Evolutionary conservation across 2,888 invertebrate genomes (phyloP), one percentile per base, ranked within the genome.

Genomic region (Caenorhabditis sulstoni): DNA sequence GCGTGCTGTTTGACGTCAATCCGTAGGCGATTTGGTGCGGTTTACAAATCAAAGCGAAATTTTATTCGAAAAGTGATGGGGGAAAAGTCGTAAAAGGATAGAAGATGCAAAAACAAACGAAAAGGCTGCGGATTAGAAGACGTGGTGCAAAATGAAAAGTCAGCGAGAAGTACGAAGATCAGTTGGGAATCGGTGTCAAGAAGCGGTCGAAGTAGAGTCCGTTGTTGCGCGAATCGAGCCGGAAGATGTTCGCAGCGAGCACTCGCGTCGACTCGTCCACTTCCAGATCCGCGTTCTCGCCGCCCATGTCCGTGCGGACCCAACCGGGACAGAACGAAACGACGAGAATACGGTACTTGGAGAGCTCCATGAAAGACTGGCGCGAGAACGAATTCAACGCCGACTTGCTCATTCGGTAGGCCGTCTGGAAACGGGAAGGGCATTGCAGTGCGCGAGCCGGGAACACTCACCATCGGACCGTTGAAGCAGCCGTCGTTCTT

Each of bases 221-320:
- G 18, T 78, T 59, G 44, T 78, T 53, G 12, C 61, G 53, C 16
- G 50, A 12, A 47, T 68, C 64, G 12, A 78, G 62, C 7, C 71
- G 53, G 29, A 71, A 61, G 37, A 78, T 78, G 20, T 70, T 71
- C 0, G 59, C 53, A 12, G 55, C 45, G 20, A 78, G 68, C 16
- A 45, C 55, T 22, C 22, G 14, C 1, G 78, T 66, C 2, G 71
- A 65, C 61, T 78, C 71, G 47, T 78, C 45, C 23, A 71, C 66
- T 16, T 78, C 52, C 45, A 77, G n/a, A 35, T 59, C 52, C 7
- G 86, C 86, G 37, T 81, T 73, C 3, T 61, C 50, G 2, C 86
- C 86, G 14, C 86, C 86, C 86, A 86, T 86, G 39, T 87, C 86
- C 9, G 86, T 86, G 41, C 77, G 61, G 9, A 86, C 86, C 86